phyloP scores from a whole-genome alignment of 2,888 invertebrate species.

The Coremacera marginata region DNA sequence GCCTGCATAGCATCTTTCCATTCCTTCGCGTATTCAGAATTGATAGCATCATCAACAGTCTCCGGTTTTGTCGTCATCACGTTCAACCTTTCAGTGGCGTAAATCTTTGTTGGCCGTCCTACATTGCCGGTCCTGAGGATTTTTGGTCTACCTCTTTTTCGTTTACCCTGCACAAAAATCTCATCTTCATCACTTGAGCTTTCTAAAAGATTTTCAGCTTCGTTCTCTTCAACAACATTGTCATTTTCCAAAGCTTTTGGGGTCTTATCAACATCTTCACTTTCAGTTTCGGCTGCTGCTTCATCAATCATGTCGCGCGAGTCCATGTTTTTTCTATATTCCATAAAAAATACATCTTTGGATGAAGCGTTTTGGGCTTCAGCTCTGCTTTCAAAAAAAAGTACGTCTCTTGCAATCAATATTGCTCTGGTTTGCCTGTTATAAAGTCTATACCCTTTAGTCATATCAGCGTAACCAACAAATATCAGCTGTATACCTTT shows the following conservation, averaged over 20 bases:
- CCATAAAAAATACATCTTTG: not conserved
- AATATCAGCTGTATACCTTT: not conserved
- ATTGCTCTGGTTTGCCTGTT: not conserved
- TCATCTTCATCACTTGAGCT: not conserved
- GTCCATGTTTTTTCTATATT: not conserved
- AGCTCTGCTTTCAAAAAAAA: not conserved
- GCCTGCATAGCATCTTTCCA: not conserved
- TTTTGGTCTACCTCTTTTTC: conserved; percentile 30
- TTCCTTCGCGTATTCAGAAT: not conserved
- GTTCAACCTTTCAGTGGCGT: conserved; percentile 24
- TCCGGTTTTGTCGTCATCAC: conserved; percentile 23
- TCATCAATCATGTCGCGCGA: not conserved
- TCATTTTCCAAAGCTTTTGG: not conserved
- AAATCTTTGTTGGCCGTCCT: not conserved
- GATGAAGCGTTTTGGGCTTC: not conserved
- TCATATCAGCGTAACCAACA: not conserved
- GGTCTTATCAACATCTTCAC: not conserved
- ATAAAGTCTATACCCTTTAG: not conserved
- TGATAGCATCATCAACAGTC: conserved; percentile 7
- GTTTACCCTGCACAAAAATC: not conserved
- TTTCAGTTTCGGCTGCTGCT: not conserved
- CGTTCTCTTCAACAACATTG: not conserved
- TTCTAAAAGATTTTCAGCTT: no score
- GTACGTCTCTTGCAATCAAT: not conserved
- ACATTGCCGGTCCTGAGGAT: conserved; percentile 22